Evolutionary conservation across 2,888 invertebrate species (phyloP).

Genomic region (Petrophora chlorosata): DNA sequence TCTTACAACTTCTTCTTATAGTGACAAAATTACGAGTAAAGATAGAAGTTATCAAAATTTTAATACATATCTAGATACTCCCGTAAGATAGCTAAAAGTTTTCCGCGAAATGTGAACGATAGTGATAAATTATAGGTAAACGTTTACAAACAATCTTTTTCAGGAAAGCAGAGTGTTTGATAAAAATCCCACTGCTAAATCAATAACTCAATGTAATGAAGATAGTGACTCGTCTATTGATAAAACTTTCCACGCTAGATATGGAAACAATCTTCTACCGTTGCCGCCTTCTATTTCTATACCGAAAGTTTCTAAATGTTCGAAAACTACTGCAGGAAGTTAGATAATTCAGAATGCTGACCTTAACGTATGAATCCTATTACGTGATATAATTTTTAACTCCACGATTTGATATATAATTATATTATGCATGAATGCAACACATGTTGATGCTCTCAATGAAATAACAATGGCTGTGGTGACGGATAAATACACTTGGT

Average conservation of each 20-base stretch:
- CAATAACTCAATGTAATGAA: constrained; percentile 40
- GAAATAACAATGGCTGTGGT: constrained; percentile 5
- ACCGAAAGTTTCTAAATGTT: constrained; percentile 70
- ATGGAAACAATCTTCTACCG: constrained; percentile 77
- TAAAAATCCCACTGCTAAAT: constrained; percentile 43
- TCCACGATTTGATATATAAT: constrained; percentile 7
- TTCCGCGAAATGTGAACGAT: not conserved
- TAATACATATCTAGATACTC: too few species aligned
- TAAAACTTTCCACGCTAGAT: constrained; percentile 77
- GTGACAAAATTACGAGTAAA: too few species aligned
- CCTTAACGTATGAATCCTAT: constrained; percentile 24
- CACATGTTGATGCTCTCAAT: constrained; percentile 7
- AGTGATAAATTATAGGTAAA: not conserved
- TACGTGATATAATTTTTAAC: constrained; percentile 8
- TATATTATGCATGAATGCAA: constrained; percentile 16
- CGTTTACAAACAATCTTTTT: constrained; percentile 45
- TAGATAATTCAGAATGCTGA: constrained; percentile 20
- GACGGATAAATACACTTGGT: constrained; percentile 1
- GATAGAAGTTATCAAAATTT: too few species aligned
- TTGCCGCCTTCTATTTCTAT: constrained; percentile 74
- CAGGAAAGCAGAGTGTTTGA: constrained; percentile 53
- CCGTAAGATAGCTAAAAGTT: too few species aligned
- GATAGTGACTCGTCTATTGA: constrained; percentile 65
- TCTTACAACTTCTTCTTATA: too few species aligned
- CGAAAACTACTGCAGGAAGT: constrained; percentile 49